Conservation (phyloP, 1,140 invertebrate species). For the Limonius californicus region DNA sequence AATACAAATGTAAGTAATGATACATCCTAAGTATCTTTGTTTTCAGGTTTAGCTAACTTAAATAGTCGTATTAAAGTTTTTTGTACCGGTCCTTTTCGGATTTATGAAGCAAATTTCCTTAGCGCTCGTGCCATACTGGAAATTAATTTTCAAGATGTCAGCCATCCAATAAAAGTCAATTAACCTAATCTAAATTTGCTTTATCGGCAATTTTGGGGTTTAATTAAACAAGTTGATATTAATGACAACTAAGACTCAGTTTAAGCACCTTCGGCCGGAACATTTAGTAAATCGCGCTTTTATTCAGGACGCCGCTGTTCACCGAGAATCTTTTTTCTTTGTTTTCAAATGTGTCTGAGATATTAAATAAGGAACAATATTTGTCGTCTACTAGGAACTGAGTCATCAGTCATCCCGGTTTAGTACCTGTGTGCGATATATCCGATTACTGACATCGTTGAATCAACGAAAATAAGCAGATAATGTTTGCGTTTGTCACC, state of each 20-base stretch:
- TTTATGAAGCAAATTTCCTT: too few species aligned
- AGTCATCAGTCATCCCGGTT: background rate
- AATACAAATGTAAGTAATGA: too few species aligned
- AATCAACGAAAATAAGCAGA: background rate
- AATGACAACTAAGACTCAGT: background rate
- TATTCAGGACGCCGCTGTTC: background rate
- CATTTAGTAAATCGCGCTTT: background rate
- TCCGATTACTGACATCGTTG: background rate
- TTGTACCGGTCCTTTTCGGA: too few species aligned
- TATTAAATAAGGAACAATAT: slow-evolving; percentile 2
- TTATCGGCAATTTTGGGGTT: slow-evolving; percentile 1
- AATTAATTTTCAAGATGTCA: background rate
- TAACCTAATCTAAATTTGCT: background rate
- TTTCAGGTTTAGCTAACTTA: too few species aligned
- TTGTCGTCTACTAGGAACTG: background rate
- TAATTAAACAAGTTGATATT: background rate
- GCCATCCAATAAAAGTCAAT: slow-evolving; percentile 1
- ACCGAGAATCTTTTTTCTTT: background rate
- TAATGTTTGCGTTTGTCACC: background rate
- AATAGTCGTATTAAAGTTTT: too few species aligned
- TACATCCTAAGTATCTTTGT: too few species aligned
- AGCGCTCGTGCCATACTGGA: background rate
- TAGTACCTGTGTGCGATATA: background rate
- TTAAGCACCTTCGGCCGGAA: background rate
- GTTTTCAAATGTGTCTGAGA: background rate